Percentiles rank a stretch among this genome's conserved stretches.
Evolutionary conservation across 1,140 invertebrate genomes (phyloP).

Genomic region (Archivesica marissinica): DNA sequence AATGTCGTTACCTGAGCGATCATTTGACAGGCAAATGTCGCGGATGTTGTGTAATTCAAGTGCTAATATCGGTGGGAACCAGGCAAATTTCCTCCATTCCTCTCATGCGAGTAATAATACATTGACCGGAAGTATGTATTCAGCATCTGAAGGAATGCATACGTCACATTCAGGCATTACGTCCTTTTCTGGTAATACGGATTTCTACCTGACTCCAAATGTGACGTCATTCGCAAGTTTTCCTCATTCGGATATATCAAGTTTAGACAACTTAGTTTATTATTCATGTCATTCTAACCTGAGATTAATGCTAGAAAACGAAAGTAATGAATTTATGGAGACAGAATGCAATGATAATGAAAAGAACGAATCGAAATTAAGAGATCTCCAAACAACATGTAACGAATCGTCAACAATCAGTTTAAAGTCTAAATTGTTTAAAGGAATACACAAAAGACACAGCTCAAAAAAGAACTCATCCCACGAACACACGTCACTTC

Average conservation of each 20-base stretch:
- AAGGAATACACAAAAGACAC: constrained; percentile 24
- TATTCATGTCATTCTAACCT: constrained; percentile 51
- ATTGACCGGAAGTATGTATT: constrained; percentile 39
- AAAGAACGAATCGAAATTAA: constrained; percentile 13
- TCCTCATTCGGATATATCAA: constrained; percentile 15
- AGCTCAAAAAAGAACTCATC: constrained; percentile 20
- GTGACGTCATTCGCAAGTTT: constrained; percentile 32
- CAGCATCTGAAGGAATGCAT: constrained; percentile 40
- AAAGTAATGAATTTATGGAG: constrained; percentile 11
- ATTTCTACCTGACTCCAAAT: constrained; percentile 14
- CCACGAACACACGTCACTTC: background rate
- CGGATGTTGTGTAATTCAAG: background rate
- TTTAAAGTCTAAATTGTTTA: constrained; percentile 30
- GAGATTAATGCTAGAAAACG: constrained; percentile 36
- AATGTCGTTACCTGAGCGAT: constrained; percentile 22
- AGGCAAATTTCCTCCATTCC: background rate
- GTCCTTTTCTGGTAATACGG: constrained; percentile 22
- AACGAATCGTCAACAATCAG: background rate
- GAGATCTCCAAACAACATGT: background rate
- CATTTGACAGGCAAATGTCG: background rate
- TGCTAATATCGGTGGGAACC: background rate
- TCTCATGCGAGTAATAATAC: constrained; percentile 38
- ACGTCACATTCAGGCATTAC: constrained; percentile 33
- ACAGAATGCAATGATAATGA: constrained; percentile 27
- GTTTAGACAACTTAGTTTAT: constrained; percentile 20